Evolutionary conservation across 1,140 invertebrate genomes (phyloP).

Genomic region (Drosophila ohnishii): DNA sequence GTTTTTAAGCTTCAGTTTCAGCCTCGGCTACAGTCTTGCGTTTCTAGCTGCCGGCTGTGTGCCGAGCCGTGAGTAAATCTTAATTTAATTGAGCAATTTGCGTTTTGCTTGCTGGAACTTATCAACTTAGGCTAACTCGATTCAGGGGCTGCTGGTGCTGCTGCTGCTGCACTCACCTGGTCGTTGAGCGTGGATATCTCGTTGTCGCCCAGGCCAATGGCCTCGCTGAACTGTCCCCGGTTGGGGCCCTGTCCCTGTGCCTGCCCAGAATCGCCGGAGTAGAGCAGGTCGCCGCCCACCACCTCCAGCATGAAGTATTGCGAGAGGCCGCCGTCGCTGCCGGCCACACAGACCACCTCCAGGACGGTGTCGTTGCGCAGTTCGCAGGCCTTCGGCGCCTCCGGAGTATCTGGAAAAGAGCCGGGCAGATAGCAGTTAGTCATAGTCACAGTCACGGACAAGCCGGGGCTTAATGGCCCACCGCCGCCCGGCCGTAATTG

Average conservation of each 20-base stretch:
- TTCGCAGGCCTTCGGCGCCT: slow-evolving; percentile 88
- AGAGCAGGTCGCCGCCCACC: slow-evolving; percentile 86
- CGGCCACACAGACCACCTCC: slow-evolving; percentile 90
- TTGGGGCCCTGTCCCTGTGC: slow-evolving; percentile 28
- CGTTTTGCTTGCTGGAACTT: slow-evolving; percentile 37
- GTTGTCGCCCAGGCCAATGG: slow-evolving; percentile 84
- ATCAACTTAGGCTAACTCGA: slow-evolving; percentile 47
- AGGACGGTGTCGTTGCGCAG: slow-evolving; percentile 87
- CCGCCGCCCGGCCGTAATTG: slow-evolving; percentile 37
- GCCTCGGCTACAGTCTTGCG: slow-evolving; percentile 7
- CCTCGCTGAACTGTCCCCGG: slow-evolving; percentile 68
- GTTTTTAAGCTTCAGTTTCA: slow-evolving; percentile 7
- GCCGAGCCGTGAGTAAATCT: slow-evolving; percentile 40
- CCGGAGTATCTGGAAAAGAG: slow-evolving; percentile 85
- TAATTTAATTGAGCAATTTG: slow-evolving; percentile 67
- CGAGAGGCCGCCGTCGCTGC: slow-evolving; percentile 91
- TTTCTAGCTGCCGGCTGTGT: slow-evolving; percentile 20
- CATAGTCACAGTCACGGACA: slow-evolving; percentile 45
- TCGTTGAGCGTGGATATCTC: slow-evolving; percentile 86
- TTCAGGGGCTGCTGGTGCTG: background rate
- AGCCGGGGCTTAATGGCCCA: slow-evolving; percentile 50
- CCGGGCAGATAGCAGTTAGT: slow-evolving; percentile 52
- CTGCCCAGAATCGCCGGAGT: slow-evolving; percentile 60
- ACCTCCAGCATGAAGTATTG: slow-evolving; percentile 93
- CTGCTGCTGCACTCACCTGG: slow-evolving; percentile 83